Percentiles rank a stretch among this genome's conserved stretches.
phyloP scores from a whole-genome alignment of 1,140 invertebrate species.

The Tribolium madens region DNA sequence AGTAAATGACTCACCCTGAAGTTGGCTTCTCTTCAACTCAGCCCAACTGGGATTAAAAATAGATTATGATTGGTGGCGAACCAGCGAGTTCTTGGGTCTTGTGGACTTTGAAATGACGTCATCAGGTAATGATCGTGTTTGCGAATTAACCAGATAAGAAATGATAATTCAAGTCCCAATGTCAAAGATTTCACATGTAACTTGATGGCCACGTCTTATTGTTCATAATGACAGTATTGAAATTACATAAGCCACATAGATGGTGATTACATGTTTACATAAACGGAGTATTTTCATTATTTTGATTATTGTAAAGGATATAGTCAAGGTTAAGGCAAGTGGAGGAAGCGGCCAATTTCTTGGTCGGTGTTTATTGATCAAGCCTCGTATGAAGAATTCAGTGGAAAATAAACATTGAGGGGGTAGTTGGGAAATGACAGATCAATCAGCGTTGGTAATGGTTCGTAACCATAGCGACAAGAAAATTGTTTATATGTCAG shows the following conservation, averaged over 20 bases:
- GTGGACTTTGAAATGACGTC: not conserved
- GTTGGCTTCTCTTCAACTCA: not conserved
- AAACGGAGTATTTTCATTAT: slow-evolving; percentile 36
- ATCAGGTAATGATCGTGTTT: slow-evolving; percentile 10
- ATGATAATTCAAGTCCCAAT: not conserved
- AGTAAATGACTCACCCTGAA: no score
- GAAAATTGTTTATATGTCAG: not conserved
- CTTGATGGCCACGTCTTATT: slow-evolving; percentile 10
- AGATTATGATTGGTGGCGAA: not conserved
- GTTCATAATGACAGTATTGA: slow-evolving; percentile 14
- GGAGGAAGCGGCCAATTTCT: slow-evolving; percentile 17
- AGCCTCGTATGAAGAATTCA: not conserved
- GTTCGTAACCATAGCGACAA: slow-evolving; percentile 1
- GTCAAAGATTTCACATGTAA: slow-evolving; percentile 13
- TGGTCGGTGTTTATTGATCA: slow-evolving; percentile 6
- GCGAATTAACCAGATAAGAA: slow-evolving; percentile 5
- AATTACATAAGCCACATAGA: slow-evolving; percentile 37
- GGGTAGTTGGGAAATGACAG: not conserved
- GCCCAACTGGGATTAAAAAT: not conserved
- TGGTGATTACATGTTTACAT: slow-evolving; percentile 41
- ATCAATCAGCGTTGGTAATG: not conserved
- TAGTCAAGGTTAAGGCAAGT: slow-evolving; percentile 28
- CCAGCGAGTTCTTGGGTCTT: not conserved
- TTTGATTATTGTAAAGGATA: slow-evolving; percentile 40
- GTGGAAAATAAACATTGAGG: not conserved